A percentile compares a stretch with the other conserved stretches of the same genome.
phyloP scores from a whole-genome alignment of 2,888 invertebrate genomes.

The Matsumyia berberina region DNA sequence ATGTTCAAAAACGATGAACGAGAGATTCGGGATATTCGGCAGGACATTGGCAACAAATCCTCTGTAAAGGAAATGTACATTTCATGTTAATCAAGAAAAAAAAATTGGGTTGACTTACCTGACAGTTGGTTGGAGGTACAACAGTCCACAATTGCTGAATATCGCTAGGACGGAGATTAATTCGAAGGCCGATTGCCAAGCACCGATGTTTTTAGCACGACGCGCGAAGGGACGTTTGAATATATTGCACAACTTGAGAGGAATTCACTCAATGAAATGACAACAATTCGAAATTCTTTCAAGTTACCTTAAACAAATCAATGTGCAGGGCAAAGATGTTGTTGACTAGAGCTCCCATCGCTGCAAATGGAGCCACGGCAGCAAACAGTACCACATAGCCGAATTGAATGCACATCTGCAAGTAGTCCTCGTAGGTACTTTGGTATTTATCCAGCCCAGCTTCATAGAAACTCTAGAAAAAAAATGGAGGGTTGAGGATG shows the following conservation, averaged over 20 bases:
- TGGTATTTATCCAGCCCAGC: conserved; percentile 89
- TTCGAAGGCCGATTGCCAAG: conserved; percentile 88
- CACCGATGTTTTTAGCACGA: conserved; percentile 89
- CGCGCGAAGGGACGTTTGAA: conserved; percentile 89
- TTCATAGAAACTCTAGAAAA: conserved; percentile 84
- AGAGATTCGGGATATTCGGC: conserved; percentile 81
- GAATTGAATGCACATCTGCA: conserved; percentile 92
- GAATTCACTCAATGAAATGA: background rate
- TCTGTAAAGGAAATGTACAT: conserved; percentile 76
- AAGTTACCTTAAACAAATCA: conserved; percentile 88
- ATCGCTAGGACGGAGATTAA: conserved; percentile 87
- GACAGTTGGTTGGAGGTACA: conserved; percentile 88
- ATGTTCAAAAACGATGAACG: conserved; percentile 90
- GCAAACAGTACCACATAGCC: conserved; percentile 92
- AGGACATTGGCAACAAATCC: conserved; percentile 81
- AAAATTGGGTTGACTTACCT: conserved; percentile 80
- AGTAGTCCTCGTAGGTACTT: conserved; percentile 91
- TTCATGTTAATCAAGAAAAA: background rate
- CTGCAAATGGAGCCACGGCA: conserved; percentile 90
- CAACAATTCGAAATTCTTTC: conserved; percentile 84
- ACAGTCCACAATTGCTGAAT: conserved; percentile 90
- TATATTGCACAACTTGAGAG: conserved; percentile 86
- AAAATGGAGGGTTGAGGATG: background rate
- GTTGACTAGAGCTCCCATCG: conserved; percentile 90
- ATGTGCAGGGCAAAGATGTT: conserved; percentile 90